Evolutionary conservation across 2,113 vertebrate genomes (phyloP).

Genomic region (Poeciliopsis turrubarensis): DNA sequence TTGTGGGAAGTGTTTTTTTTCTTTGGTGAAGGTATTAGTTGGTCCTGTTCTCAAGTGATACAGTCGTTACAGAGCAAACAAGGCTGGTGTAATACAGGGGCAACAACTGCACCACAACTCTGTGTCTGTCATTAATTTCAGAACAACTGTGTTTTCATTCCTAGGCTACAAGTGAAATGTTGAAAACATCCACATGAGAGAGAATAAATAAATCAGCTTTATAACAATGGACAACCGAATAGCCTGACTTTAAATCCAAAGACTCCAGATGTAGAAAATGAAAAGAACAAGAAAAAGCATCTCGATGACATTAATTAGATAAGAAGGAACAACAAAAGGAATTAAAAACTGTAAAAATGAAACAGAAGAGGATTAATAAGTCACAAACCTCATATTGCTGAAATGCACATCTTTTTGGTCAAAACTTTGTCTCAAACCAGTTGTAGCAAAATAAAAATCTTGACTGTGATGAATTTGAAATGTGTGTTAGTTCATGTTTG

Average conservation of each 20-base stretch:
- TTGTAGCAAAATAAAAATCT: background rate
- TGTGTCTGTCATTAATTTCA: background rate
- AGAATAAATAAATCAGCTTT: background rate
- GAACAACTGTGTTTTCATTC: slow-evolving; percentile 6
- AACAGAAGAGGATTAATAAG: background rate
- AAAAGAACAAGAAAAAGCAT: background rate
- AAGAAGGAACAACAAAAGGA: background rate
- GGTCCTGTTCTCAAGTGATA: slow-evolving; percentile 22
- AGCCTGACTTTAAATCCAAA: background rate
- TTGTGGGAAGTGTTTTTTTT: slow-evolving; percentile 5
- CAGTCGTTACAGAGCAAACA: slow-evolving; percentile 7
- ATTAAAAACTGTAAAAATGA: background rate
- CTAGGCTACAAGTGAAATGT: background rate
- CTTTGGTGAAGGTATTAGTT: background rate
- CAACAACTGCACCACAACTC: slow-evolving; percentile 19
- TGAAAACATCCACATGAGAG: background rate
- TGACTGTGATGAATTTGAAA: background rate
- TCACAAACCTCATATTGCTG: slow-evolving; percentile 12
- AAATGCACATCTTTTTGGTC: background rate
- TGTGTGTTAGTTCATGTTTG: background rate
- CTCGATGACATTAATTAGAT: background rate
- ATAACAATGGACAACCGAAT: too few species aligned
- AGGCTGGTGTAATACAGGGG: slow-evolving; percentile 1
- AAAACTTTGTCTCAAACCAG: background rate
- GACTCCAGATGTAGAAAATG: background rate